phyloP scores from a whole-genome alignment of 2,797 vertebrate genomes.

The Bryconaethiops microstoma region DNA sequence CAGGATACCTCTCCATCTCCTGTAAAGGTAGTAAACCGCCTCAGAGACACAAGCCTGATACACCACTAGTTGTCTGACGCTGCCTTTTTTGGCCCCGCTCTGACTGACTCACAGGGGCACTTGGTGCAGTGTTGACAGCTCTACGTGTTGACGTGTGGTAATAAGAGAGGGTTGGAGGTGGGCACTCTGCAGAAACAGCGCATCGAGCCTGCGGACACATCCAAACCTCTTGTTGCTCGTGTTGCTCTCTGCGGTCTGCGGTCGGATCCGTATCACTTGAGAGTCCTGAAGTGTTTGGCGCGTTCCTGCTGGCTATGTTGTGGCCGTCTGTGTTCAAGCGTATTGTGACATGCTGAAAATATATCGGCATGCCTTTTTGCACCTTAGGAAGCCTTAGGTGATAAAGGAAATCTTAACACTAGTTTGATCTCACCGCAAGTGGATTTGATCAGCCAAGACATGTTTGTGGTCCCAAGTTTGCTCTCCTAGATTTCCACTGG shows the following conservation, averaged over 20 bases:
- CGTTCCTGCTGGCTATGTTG: not conserved
- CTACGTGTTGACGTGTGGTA: constrained; percentile 32
- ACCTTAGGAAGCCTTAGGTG: not conserved
- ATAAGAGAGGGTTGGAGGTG: constrained; percentile 27
- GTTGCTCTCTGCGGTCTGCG: not conserved
- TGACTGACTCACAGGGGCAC: not conserved
- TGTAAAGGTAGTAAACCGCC: not conserved
- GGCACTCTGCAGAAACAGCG: constrained; percentile 3
- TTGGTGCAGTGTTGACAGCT: constrained; percentile 9
- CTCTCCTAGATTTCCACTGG: not conserved
- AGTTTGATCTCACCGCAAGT: not conserved
- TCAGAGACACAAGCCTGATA: not conserved
- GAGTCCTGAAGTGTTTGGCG: not conserved
- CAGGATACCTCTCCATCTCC: not conserved
- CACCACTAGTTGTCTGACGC: not conserved
- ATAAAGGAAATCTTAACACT: not conserved
- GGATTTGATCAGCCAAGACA: not conserved
- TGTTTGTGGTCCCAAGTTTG: not conserved
- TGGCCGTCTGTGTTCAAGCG: not conserved
- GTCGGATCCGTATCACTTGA: not conserved
- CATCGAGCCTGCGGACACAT: constrained; percentile 33
- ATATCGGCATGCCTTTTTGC: constrained; percentile 12
- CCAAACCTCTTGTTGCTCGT: not conserved
- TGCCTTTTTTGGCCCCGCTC: not conserved
- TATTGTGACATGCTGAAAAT: constrained; percentile 11